Evolutionary conservation across 2,113 vertebrate species (phyloP).

Genomic region (Numida meleagris): DNA sequence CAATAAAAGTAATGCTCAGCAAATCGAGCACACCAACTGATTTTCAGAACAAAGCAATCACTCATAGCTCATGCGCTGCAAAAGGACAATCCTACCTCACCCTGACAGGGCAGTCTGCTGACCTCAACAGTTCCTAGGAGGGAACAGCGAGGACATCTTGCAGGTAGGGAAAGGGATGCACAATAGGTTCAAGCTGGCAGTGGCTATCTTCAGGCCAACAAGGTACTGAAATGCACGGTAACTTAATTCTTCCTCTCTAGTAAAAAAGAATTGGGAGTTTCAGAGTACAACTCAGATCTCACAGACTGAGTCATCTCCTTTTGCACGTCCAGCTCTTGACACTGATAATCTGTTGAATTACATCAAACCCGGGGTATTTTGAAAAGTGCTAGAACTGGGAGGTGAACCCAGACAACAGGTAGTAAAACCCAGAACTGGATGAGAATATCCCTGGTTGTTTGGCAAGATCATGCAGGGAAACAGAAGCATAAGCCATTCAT

Average conservation of each 20-base stretch:
- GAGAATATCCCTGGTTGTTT: background rate
- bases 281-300: background rate
- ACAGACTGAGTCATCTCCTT: background rate
- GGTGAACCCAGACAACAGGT: fast-evolving
- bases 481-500: background rate
- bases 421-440: background rate
- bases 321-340: background rate
- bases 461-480: background rate
- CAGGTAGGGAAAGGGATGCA: background rate
- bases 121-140: background rate
- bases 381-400: background rate
- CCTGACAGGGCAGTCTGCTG: background rate
- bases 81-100: background rate
- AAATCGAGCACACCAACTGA: background rate
- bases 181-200: background rate
- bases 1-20: background rate
- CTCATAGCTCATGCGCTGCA: background rate
- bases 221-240: background rate
- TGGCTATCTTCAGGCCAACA: background rate
- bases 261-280: background rate
- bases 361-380: background rate
- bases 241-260: background rate
- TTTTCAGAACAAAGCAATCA: background rate
- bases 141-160: background rate
- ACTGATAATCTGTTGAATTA: fast-evolving